Base-by-base conservation (phyloP, 2,888 invertebrate genomes). In the Anticlea derivata region DNA sequence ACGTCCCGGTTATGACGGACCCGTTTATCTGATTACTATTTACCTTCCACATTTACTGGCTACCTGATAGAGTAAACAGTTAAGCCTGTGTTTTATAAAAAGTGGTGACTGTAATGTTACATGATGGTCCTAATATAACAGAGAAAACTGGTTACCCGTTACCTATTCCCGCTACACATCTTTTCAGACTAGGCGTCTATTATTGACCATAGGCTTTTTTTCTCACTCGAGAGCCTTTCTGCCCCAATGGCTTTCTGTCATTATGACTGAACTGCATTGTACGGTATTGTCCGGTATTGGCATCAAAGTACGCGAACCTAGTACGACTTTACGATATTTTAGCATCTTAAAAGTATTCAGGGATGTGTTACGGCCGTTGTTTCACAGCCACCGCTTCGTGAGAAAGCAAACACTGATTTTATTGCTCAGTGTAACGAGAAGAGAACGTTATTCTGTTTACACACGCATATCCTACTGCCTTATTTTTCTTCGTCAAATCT, bases 401-500 rank as follows among this genome's bases (percentile, higher is more conserved):
- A 1, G n/a, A 23, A 3, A 30, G 3, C 22, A 29, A 29, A 27
- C 11, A 12, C 17, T 24, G 5, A 31, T 31, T 31, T 41, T 48
- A 40, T 40, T 34, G 40, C 27, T 38, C 30, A 29, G 12, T 31
- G 47, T 48, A 48, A 40, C 47, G 33, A 48, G 26, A 26, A 17
- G 43, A 17, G 23, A 34, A n/a, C 11, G 26, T 34, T 44, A 43
- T 26, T 30, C 5, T 30, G 33, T 44, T 44, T 34, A 20, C 26
- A 50, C 52, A 50, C 45, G 48, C 35, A 29, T 35, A 13, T 35
- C 20, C 35, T 29, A 20, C 39, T 22, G 22, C 17, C 31, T 13
- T 46, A 31, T 38, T 33, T 40, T 52, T 26, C 44, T 45, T n/a
- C 10, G 6, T 26, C 26, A 8, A 8, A 27, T 29, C 7, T 24